Base-by-base conservation (phyloP, 2,113 vertebrate genomes). In the Vireo altiloquus region DNA sequence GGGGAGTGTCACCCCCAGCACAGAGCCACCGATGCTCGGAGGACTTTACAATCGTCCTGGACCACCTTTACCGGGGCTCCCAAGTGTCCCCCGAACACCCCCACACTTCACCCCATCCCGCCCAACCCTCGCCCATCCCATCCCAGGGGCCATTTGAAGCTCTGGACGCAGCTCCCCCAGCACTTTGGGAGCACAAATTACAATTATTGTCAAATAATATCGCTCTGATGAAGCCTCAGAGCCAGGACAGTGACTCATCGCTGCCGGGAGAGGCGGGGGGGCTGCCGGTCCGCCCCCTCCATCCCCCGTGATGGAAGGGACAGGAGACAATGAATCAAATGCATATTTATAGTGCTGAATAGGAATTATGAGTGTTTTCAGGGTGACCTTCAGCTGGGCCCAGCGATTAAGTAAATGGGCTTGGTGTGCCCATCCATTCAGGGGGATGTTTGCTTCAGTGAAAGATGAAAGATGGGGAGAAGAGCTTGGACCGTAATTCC, bases 331-430 rank as follows among this genome's bases (percentile, higher is more conserved):
- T 94, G 95, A 96, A 90, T 96, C 94, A 95, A 88, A 80, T 20
- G 60, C 16, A 7, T 81, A 95, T 96, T 94, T 96, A 93, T 90
- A 92, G 95, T 6, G 46, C 40, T 46, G 16, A 54, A 53, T 14
- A 33, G 80, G 81, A 91, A 85, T 50, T 47, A 40, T 17, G 95
- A 92, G 87, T 37, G 28, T 64, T 74, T 24, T 15, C 87, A 81
- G 71, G 82, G 92, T 96, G 90, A 96, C 94, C 93, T 96, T 96
- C 92, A 78, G 40, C 92, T 18, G 19, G 54, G 68, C 90, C 47
- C 27, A 25, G 46, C 3, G 5, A 57, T 61, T 23, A 54, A 66
- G 49, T 68, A 50, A 77, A 76, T 19, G 71, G 64, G 31, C 6
- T 86, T 24, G 57, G 68, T 2, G 0, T 74, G 54, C 10, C 28